These are phyloP conservation scores for Mormyrops boulengeri DNA, from an alignment of 2,797 vertebrate genomes.

Conservation along the genomic window DNA sequence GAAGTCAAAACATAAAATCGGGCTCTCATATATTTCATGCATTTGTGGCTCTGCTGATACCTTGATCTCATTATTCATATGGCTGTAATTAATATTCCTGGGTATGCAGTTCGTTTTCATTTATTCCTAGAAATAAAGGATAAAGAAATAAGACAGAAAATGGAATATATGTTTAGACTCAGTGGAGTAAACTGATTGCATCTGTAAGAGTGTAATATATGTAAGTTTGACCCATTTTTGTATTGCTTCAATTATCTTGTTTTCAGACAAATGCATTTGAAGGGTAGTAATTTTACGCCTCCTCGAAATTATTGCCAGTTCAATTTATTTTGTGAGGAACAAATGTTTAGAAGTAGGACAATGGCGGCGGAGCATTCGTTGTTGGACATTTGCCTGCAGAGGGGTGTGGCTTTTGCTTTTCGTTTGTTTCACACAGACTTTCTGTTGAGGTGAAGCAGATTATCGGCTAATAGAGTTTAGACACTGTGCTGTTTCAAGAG, in stretches of 20 bases:
- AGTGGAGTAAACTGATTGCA: conserved; percentile 27
- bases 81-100: background rate
- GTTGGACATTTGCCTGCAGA: conserved; percentile 49
- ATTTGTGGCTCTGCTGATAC: background rate
- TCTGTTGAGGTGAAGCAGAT: conserved; percentile 71
- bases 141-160: background rate
- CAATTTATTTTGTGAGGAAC: conserved; percentile 32
- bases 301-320: conserved; percentile 29
- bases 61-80: conserved; percentile 4
- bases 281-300: conserved; percentile 32
- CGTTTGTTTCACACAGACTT: conserved; percentile 72
- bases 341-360: conserved; percentile 43
- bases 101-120: background rate
- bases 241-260: background rate
- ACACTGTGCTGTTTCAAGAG: conserved; percentile 55
- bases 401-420: conserved; percentile 58
- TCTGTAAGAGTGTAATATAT: conserved; percentile 25
- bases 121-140: conserved; percentile 1
- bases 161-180: conserved; percentile 15
- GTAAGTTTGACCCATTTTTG: conserved; percentile 23
- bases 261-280: conserved; percentile 21
- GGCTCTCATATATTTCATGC: background rate
- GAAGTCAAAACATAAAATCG: conserved; percentile 7
- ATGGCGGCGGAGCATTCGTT: conserved; percentile 37
- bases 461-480: conserved; percentile 78